A percentile compares a stretch with the other conserved stretches of the same genome.
phyloP scores from a whole-genome alignment of 2,113 vertebrate genomes.

The Thamnaconus septentrionalis region DNA sequence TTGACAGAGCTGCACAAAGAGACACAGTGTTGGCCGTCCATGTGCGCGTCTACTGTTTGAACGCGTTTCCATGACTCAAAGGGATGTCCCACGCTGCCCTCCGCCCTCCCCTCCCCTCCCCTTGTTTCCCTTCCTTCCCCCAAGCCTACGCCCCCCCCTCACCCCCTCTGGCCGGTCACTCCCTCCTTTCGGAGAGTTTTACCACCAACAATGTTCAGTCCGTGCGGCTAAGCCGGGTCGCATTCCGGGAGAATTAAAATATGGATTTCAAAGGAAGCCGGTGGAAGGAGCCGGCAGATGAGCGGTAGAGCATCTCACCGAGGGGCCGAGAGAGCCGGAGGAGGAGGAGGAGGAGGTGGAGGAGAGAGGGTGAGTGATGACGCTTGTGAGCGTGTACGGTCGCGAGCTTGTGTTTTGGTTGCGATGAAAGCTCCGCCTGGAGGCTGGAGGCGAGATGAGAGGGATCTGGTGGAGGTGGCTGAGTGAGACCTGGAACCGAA shows the following conservation, averaged over 20 bases:
- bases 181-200: conserved; percentile 32
- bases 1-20: conserved; percentile 29
- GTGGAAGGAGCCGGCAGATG: too few species aligned
- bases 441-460: neutral
- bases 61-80: conserved; percentile 67
- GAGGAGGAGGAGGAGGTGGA: neutral
- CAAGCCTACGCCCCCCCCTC: neutral
- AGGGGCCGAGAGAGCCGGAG: neutral
- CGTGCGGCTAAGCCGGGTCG: too few species aligned
- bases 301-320: too few species aligned
- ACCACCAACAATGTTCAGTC: conserved; percentile 17
- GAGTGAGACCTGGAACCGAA: neutral
- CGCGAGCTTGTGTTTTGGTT: too few species aligned
- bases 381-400: too few species aligned
- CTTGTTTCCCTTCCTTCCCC: too few species aligned
- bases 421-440: neutral
- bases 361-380: neutral
- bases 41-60: conserved; percentile 35
- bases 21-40: conserved; percentile 18
- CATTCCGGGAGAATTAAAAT: too few species aligned
- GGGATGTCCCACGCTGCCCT: conserved; percentile 58
- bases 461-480: too few species aligned
- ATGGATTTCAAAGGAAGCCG: neutral
- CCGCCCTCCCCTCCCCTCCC: conserved; percentile 5
- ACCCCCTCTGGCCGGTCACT: conserved; percentile 26